Percentiles rank a stretch among this genome's conserved stretches.
These are phyloP conservation scores for Neuroscelio doddi DNA, from an alignment of 2,888 invertebrate species.

Conservation along the genomic window DNA sequence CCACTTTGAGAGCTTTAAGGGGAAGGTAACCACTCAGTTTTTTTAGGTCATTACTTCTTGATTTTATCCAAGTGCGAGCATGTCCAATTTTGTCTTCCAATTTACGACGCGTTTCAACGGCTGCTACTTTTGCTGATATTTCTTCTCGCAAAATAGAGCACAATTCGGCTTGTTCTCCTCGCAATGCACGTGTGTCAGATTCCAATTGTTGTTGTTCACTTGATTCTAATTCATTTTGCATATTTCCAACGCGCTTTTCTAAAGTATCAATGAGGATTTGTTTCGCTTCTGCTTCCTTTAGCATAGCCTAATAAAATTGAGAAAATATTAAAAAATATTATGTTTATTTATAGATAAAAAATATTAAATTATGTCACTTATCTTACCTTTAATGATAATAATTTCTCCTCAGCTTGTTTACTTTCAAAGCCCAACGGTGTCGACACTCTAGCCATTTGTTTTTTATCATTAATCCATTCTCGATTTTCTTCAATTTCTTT, in stretches of 20 bases:
- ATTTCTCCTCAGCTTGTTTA: conserved; percentile 82
- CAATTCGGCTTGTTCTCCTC: conserved; percentile 84
- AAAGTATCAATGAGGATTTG: conserved; percentile 86
- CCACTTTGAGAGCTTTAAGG: conserved; percentile 85
- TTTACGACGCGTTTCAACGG: conserved; percentile 81
- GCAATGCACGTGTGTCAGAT: conserved; percentile 80
- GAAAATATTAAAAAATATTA: conserved; percentile 12
- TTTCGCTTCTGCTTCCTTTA: conserved; percentile 90
- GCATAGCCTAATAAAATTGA: conserved; percentile 73
- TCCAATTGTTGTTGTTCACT: conserved; percentile 88
- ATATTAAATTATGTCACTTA: conserved; percentile 19
- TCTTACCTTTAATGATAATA: conserved; percentile 77
- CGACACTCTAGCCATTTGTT: conserved; percentile 78
- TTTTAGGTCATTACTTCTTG: conserved; percentile 83
- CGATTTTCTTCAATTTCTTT: conserved; percentile 86
- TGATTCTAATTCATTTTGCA: conserved; percentile 89
- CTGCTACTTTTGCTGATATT: conserved; percentile 81
- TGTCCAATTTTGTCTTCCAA: conserved; percentile 86
- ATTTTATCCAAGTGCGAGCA: conserved; percentile 86
- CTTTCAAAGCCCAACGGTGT: conserved; percentile 84
- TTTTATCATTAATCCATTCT: conserved; percentile 86
- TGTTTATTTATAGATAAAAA: conserved; percentile 8
- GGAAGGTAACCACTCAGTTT: conserved; percentile 85
- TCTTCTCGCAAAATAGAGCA: conserved; percentile 81
- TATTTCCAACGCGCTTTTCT: conserved; percentile 86